Conservation (phyloP, 1,140 invertebrate genomes). For the Cydia splendana region DNA sequence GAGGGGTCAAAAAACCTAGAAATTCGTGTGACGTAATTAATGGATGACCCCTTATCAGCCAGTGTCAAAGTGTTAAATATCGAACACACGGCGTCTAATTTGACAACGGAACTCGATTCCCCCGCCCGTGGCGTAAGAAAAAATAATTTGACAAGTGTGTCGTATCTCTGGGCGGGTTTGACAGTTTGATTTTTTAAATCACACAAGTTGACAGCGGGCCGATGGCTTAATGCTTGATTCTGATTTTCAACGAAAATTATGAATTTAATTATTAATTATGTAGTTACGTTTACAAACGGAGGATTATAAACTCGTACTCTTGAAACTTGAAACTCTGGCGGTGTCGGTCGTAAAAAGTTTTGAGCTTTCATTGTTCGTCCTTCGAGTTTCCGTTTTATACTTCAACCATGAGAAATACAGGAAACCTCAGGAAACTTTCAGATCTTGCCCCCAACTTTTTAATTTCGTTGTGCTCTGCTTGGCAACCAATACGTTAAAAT, state of each 20-base stretch:
- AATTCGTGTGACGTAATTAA: too few species aligned
- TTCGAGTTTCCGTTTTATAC: neutral
- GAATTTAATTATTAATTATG: slow-evolving; percentile 59
- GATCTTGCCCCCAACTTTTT: neutral
- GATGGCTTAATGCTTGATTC: slow-evolving; percentile 58
- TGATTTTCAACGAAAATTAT: slow-evolving; percentile 67
- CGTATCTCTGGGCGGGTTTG: slow-evolving; percentile 69
- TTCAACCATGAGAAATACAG: slow-evolving; percentile 4
- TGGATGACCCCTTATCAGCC: too few species aligned
- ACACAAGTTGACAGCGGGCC: slow-evolving; percentile 47
- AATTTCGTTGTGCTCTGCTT: neutral
- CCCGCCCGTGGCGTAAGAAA: slow-evolving; percentile 48
- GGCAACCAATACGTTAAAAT: neutral
- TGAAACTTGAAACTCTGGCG: slow-evolving; percentile 26
- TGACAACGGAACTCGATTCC: slow-evolving; percentile 62
- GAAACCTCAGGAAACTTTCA: slow-evolving; percentile 8
- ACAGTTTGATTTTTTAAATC: slow-evolving; percentile 62
- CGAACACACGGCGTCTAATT: slow-evolving; percentile 72
- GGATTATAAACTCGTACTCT: slow-evolving; percentile 33
- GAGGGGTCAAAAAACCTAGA: too few species aligned
- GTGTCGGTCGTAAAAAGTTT: slow-evolving; percentile 6
- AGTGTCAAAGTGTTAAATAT: slow-evolving; percentile 79
- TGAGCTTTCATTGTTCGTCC: slow-evolving; percentile 10
- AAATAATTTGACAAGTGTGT: slow-evolving; percentile 67
- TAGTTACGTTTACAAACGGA: slow-evolving; percentile 43